Percentiles rank a stretch among this genome's conserved stretches.
Conservation (phyloP, 2,113 vertebrate species). For the Poeciliopsis occidentalis region DNA sequence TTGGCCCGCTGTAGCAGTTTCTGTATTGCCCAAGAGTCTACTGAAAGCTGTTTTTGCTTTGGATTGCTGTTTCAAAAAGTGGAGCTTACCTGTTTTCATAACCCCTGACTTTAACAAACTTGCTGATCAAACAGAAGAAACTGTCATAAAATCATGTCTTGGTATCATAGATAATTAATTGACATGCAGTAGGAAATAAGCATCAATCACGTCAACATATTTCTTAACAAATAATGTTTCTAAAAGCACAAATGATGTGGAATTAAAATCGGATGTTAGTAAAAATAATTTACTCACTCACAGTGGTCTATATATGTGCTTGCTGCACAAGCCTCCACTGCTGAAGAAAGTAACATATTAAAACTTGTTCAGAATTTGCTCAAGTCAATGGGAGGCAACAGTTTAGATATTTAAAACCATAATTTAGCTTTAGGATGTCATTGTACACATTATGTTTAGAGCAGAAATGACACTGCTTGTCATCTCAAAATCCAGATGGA, state of each 20-base stretch:
- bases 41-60: slow-evolving; percentile 50
- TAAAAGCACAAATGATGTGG: not conserved
- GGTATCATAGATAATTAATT: not conserved
- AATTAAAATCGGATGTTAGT: not conserved
- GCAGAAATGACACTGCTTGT: no score
- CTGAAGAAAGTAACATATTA: not conserved
- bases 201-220: not conserved
- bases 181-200: not conserved
- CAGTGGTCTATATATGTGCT: not conserved
- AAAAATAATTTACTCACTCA: not conserved
- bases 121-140: slow-evolving; percentile 38
- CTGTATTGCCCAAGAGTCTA: slow-evolving; percentile 61
- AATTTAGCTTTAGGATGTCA: no score
- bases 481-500: not conserved
- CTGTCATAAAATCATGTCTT: slow-evolving; percentile 1
- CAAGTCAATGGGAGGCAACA: not conserved
- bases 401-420: not conserved
- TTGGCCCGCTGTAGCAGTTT: slow-evolving; percentile 66
- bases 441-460: no score
- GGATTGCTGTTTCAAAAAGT: slow-evolving; percentile 59
- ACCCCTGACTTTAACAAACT: slow-evolving; percentile 11
- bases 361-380: not conserved
- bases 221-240: not conserved
- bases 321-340: not conserved
- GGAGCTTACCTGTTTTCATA: slow-evolving; percentile 40